These are phyloP conservation scores for Chalcosyrphus nemorum DNA, from an alignment of 2,888 invertebrate genomes.

Conservation along the genomic window DNA sequence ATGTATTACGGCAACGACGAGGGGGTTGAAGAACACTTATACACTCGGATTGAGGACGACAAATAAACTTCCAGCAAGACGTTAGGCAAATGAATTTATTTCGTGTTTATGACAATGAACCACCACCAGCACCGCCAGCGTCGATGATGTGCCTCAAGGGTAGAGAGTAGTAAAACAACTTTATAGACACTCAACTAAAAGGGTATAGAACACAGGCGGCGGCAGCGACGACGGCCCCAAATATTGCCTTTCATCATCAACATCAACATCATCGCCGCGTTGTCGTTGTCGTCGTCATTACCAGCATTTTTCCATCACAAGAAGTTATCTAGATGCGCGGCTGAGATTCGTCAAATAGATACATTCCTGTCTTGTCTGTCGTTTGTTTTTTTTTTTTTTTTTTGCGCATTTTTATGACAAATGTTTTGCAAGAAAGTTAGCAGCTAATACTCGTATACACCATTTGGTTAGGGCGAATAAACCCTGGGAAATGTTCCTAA, in stretches of 20 bases:
- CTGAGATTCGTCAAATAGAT: conserved; percentile 58
- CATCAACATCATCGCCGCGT: conserved; percentile 5
- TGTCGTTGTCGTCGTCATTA: neutral
- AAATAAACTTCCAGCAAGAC: conserved; percentile 61
- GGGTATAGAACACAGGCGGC: conserved; percentile 20
- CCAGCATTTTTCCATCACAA: conserved; percentile 6
- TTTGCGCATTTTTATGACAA: conserved; percentile 42
- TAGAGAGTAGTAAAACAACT: conserved; percentile 41
- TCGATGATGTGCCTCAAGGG: neutral
- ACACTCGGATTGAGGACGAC: conserved; percentile 50
- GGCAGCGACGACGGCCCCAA: too few species aligned
- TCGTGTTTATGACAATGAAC: conserved; percentile 61
- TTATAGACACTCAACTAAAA: conserved; percentile 63
- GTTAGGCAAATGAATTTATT: conserved; percentile 63
- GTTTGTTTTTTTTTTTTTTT: too few species aligned
- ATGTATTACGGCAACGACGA: conserved; percentile 29
- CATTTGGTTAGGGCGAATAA: conserved; percentile 26
- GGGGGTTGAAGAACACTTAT: conserved; percentile 20
- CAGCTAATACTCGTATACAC: conserved; percentile 45
- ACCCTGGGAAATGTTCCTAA: neutral
- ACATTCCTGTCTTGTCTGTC: neutral
- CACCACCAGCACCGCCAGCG: too few species aligned
- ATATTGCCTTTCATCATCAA: conserved; percentile 29
- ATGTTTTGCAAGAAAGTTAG: conserved; percentile 38
- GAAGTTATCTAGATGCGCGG: conserved; percentile 42